phyloP scores from a whole-genome alignment of 2,113 vertebrate genomes.

The Brachypodius melanocephalos region DNA sequence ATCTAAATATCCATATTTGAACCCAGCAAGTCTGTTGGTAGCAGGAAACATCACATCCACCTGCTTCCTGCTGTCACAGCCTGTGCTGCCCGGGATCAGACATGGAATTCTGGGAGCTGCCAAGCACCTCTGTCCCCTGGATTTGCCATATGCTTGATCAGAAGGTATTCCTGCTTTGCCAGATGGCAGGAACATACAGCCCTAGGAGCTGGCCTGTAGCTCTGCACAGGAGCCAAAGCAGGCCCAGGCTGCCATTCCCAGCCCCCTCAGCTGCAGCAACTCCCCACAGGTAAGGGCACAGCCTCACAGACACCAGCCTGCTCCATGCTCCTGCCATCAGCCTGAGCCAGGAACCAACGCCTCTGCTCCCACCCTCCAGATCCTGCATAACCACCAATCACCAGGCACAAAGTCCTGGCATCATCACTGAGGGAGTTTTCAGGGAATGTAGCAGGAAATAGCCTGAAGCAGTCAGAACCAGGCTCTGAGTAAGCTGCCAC shows the following conservation, averaged over 20 bases:
- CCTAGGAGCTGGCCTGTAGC: neutral
- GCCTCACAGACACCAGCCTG: neutral
- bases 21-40: neutral
- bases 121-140: neutral
- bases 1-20: neutral
- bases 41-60: neutral
- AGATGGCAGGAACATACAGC: neutral
- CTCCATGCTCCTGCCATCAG: neutral
- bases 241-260: neutral
- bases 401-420: neutral
- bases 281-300: neutral
- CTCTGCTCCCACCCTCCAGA: neutral
- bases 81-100: fast-evolving
- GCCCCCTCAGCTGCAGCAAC: fast-evolving
- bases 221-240: neutral
- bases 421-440: neutral
- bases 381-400: neutral
- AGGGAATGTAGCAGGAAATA: fast-evolving
- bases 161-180: neutral
- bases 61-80: neutral
- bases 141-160: fast-evolving
- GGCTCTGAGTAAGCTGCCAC: neutral
- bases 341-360: fast-evolving
- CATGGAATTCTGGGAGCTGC: neutral
- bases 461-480: neutral